Conservation (phyloP, 2,113 vertebrate genomes). For the Ciconia stormi region DNA sequence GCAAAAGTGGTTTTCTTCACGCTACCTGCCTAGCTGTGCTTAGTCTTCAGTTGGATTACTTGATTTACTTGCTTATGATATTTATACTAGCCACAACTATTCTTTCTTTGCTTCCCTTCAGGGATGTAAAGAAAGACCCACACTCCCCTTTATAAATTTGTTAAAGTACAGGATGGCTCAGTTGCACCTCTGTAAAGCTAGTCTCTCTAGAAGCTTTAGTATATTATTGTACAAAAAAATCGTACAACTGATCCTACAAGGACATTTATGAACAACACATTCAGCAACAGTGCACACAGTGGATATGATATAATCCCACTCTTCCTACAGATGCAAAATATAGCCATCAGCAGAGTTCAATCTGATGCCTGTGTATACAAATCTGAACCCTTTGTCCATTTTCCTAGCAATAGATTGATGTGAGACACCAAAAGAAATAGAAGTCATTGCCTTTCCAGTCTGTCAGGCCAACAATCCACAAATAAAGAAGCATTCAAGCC, state of each 20-base stretch:
- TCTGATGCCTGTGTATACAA: neutral
- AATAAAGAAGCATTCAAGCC: neutral
- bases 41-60: neutral
- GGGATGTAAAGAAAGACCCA: neutral
- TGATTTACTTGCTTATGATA: neutral
- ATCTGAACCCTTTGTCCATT: neutral
- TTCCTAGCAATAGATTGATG: neutral
- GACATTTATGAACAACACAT: neutral
- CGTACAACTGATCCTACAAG: neutral
- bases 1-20: neutral
- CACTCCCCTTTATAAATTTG: neutral
- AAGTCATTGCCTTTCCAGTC: neutral
- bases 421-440: neutral
- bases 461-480: neutral
- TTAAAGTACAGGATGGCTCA: neutral
- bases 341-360: neutral
- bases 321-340: neutral
- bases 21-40: neutral
- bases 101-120: neutral
- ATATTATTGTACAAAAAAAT: neutral
- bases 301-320: neutral
- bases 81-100: neutral
- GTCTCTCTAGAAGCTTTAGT: neutral
- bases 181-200: neutral
- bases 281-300: neutral